phyloP scores from a whole-genome alignment of 2,888 invertebrate genomes.

The Brachypalpus laphriformis region DNA sequence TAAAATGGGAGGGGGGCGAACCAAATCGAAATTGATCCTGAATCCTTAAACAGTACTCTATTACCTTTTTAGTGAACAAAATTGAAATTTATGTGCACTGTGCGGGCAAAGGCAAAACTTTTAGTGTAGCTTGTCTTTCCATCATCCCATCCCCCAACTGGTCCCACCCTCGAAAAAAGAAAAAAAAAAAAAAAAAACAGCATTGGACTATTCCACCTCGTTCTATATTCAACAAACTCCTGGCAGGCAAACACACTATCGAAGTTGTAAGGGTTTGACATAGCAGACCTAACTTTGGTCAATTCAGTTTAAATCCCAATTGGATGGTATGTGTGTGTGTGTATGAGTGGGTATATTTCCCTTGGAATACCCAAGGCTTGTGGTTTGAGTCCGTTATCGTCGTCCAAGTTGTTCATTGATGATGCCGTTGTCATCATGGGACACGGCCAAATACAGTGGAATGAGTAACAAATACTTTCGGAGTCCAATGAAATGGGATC shows the following conservation, averaged over 20 bases:
- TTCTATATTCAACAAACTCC: slow-evolving; percentile 21
- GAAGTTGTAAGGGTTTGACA: slow-evolving; percentile 43
- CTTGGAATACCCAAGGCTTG: slow-evolving; percentile 28
- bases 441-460: slow-evolving; percentile 47
- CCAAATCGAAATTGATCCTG: slow-evolving; percentile 64
- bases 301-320: slow-evolving; percentile 62
- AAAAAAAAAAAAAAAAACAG: not conserved
- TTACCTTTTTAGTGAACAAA: slow-evolving; percentile 56
- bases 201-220: slow-evolving; percentile 2
- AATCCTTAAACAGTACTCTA: slow-evolving; percentile 64
- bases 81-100: slow-evolving; percentile 61
- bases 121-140: slow-evolving; percentile 14
- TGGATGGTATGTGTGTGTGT: slow-evolving; percentile 11
- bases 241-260: slow-evolving; percentile 4
- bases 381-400: slow-evolving; percentile 38
- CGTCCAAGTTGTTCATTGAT: slow-evolving; percentile 63
- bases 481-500: slow-evolving; percentile 61
- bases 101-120: slow-evolving; percentile 44
- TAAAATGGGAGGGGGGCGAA: not conserved
- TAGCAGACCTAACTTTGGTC: slow-evolving; percentile 52
- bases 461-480: slow-evolving; percentile 62
- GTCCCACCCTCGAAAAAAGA: not conserved
- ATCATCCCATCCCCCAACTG: not conserved
- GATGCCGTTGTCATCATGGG: slow-evolving; percentile 63
- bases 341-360: slow-evolving; percentile 16